Evolutionary conservation across 2,888 invertebrate species (phyloP).

Genomic region (Drosophila atripex): DNA sequence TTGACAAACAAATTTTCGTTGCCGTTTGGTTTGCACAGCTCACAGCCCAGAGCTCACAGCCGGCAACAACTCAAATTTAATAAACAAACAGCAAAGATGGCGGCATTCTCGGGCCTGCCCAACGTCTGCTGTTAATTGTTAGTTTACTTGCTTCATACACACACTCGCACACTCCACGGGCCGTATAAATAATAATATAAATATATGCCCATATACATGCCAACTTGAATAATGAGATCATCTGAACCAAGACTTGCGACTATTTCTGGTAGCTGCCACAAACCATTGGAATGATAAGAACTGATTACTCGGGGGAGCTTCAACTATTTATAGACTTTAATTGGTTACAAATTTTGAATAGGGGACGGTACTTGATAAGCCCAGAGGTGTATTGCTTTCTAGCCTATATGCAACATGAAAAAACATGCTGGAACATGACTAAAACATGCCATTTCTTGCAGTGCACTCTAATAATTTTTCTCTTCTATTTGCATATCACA

Average conservation of each 20-base stretch:
- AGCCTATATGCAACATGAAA: no score
- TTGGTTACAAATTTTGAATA: background rate
- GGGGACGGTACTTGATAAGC: background rate
- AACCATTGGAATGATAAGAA: slow-evolving; percentile 49
- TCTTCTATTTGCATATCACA: slow-evolving; percentile 34
- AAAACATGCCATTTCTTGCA: slow-evolving; percentile 15
- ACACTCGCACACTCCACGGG: slow-evolving; percentile 7
- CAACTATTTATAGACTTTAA: slow-evolving; percentile 44
- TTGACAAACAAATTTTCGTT: slow-evolving; percentile 75
- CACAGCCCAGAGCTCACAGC: slow-evolving; percentile 27
- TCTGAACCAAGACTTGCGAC: slow-evolving; percentile 43
- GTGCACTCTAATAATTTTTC: slow-evolving; percentile 7
- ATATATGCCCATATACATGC: slow-evolving; percentile 29
- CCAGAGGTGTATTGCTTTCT: background rate
- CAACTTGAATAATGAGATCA: slow-evolving; percentile 66
- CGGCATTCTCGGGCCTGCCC: slow-evolving; percentile 47
- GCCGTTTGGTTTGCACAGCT: slow-evolving; percentile 66
- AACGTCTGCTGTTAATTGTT: slow-evolving; percentile 66
- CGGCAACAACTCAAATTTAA: slow-evolving; percentile 60
- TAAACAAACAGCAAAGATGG: slow-evolving; percentile 67
- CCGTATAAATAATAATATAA: slow-evolving; percentile 29
- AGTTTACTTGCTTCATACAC: slow-evolving; percentile 57
- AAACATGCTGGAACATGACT: no score
- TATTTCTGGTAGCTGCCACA: slow-evolving; percentile 42
- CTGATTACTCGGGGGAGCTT: slow-evolving; percentile 13